A percentile compares a stretch with the other conserved stretches of the same genome.
Evolutionary conservation across 2,797 vertebrate species (phyloP).

Genomic region (Odontamblyopus lacepedii): DNA sequence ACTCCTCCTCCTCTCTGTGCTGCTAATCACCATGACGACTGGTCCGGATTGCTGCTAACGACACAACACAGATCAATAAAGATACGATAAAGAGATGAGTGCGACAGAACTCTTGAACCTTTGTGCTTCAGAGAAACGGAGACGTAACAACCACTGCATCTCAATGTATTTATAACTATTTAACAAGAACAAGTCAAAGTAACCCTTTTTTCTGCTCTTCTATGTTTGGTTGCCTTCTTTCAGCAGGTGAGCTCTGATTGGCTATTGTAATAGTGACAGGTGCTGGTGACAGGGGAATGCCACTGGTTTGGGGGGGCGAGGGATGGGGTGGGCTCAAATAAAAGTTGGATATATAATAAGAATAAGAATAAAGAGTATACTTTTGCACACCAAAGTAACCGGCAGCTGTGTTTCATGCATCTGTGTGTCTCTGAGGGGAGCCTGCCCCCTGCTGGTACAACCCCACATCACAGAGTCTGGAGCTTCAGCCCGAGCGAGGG

Average conservation of each 20-base stretch:
- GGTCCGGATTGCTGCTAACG: conserved; percentile 88
- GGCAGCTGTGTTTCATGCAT: conserved; percentile 28
- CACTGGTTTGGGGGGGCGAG: conserved; percentile 68
- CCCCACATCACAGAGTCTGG: no score
- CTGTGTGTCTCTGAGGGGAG: not conserved
- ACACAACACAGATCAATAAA: conserved; percentile 87
- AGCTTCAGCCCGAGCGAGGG: no score
- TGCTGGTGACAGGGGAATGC: conserved; percentile 72
- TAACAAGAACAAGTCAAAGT: conserved; percentile 84
- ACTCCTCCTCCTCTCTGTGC: conserved; percentile 84
- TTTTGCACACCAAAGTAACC: conserved; percentile 82
- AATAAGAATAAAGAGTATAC: conserved; percentile 83
- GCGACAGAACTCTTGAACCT: conserved; percentile 82
- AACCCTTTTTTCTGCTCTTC: conserved; percentile 83
- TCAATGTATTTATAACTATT: conserved; percentile 90
- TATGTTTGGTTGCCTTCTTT: conserved; percentile 85
- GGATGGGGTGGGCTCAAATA: conserved; percentile 71
- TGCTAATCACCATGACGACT: conserved; percentile 85
- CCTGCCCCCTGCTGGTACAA: not conserved
- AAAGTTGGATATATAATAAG: conserved; percentile 82
- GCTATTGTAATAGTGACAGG: conserved; percentile 83
- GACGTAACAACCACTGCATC: conserved; percentile 86
- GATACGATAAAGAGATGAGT: conserved; percentile 78
- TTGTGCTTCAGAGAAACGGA: conserved; percentile 84
- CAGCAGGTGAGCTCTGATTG: conserved; percentile 83